Evolutionary conservation across 2,888 invertebrate genomes (phyloP).

Genomic region (Chorisops tibialis): DNA sequence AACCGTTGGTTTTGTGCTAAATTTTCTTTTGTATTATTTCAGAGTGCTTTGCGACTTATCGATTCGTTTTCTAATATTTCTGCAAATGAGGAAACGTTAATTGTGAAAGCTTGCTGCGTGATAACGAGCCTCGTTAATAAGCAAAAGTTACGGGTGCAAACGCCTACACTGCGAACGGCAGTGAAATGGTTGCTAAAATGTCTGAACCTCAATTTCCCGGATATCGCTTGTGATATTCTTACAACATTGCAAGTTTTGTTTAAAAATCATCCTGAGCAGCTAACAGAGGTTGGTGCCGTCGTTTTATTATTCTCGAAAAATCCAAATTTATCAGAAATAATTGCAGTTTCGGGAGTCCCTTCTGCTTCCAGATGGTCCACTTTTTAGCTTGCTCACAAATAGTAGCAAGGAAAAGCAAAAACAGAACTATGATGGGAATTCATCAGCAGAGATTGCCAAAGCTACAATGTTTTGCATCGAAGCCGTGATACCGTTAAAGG

Average conservation of each 20-base stretch:
- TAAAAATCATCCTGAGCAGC: slow-evolving; percentile 33
- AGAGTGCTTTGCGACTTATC: slow-evolving; percentile 35
- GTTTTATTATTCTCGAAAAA: background rate
- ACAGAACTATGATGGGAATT: slow-evolving; percentile 34
- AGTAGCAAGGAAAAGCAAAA: slow-evolving; percentile 1
- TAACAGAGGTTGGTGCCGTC: slow-evolving; percentile 28
- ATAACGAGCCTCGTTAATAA: slow-evolving; percentile 56
- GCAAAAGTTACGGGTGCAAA: slow-evolving; percentile 54
- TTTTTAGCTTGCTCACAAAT: slow-evolving; percentile 29
- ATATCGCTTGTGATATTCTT: slow-evolving; percentile 37
- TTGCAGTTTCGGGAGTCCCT: slow-evolving; percentile 35
- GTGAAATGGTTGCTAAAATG: slow-evolving; percentile 54
- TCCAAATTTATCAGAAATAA: slow-evolving; percentile 3
- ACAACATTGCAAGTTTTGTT: slow-evolving; percentile 36
- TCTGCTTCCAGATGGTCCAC: slow-evolving; percentile 34
- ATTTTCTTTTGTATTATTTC: background rate
- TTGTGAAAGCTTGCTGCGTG: slow-evolving; percentile 59
- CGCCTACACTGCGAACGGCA: slow-evolving; percentile 47
- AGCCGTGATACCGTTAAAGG: background rate
- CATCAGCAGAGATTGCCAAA: slow-evolving; percentile 36
- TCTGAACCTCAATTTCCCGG: slow-evolving; percentile 41
- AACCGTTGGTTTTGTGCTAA: background rate
- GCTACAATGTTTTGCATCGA: slow-evolving; percentile 21
- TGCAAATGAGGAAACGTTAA: slow-evolving; percentile 56
- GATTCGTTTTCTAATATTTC: slow-evolving; percentile 37